Conservation (phyloP, 1,140 invertebrate species). For the Drosophila paulistorum region DNA sequence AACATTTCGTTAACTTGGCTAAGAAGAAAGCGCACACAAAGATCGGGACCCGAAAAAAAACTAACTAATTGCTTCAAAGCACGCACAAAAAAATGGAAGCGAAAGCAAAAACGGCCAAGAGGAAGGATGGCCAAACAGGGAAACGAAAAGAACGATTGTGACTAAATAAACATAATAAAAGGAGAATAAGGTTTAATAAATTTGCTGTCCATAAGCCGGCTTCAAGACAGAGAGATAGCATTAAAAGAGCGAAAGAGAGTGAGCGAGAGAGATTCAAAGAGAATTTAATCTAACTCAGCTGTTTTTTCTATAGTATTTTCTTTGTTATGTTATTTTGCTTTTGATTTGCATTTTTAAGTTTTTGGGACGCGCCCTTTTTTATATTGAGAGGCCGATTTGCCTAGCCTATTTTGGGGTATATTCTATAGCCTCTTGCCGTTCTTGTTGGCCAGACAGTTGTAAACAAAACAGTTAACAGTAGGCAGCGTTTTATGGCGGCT, state of each 20-base stretch:
- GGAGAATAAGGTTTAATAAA: constrained; percentile 50
- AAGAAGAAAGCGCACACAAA: constrained; percentile 46
- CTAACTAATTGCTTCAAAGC: constrained; percentile 61
- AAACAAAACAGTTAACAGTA: constrained; percentile 54
- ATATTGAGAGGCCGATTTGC: constrained; percentile 25
- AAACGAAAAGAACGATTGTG: constrained; percentile 25
- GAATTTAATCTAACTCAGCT: constrained; percentile 46
- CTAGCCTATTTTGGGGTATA: constrained; percentile 17
- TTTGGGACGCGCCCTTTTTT: constrained; percentile 68
- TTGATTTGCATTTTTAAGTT: constrained; percentile 41
- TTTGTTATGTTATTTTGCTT: constrained; percentile 17
- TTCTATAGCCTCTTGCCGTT: constrained; percentile 1
- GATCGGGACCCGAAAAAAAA: constrained; percentile 29
- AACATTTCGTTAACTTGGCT: constrained; percentile 39
- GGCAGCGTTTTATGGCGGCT: constrained; percentile 54
- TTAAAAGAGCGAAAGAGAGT: background rate
- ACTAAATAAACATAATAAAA: constrained; percentile 47
- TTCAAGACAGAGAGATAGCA: background rate
- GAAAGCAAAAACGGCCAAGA: constrained; percentile 1
- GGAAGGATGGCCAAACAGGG: background rate
- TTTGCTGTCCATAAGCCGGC: constrained; percentile 48
- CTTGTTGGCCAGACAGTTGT: constrained; percentile 36
- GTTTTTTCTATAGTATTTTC: constrained; percentile 35
- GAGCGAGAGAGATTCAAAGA: constrained; percentile 1
- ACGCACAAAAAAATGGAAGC: constrained; percentile 38